Evolutionary conservation across 2,113 vertebrate species (phyloP), one percentile per base, ranked within the genome.

Genomic region (Chaetodon auriga): DNA sequence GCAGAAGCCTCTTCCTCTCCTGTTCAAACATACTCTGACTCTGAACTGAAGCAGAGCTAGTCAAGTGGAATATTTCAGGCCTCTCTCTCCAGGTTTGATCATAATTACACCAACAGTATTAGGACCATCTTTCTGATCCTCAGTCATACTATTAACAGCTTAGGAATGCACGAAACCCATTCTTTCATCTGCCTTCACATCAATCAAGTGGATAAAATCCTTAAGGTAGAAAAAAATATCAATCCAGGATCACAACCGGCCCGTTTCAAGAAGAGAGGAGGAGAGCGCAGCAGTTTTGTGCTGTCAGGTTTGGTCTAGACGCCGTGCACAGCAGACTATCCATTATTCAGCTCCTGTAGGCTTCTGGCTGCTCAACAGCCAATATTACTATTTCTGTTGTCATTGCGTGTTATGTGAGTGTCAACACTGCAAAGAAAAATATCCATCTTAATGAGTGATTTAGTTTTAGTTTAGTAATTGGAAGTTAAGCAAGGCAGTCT

Each of bases 271-370:
- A 35, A 66, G 58, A 36, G 55, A 38, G 23, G 36, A 78, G 71
- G 16, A 43, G 75, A 46, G 15, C 0, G 63, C 46, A 5, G 74
- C 6, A 30, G 81, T 21, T 81, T 41, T 19, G 61, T 70, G 68
- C 71, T 46, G 61, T 73, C 18, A 21, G 65, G 43, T 45, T 82
- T 62, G 11, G 81, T 90, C 89, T 88, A 85, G 83, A 86, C 82
- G 41, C 19, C 75, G 4, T 6, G 77, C 64, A 81, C 78, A 75
- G 81, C 87, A 87, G 74, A 76, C 76, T 9, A 88, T 89, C 76
- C 77, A 89, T 90, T 90, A 88, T 92, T 89, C 87, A 90, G 81
- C 86, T 87, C 57, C 85, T 90, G 87, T 82, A 80, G 81, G 19
- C 36, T 54, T 35, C 68, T 72, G 65, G 8, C 78, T 53, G 78